Percentiles rank a stretch among this genome's conserved stretches.
Evolutionary conservation across 2,888 invertebrate species (phyloP).

Genomic region (Gryllus longicercus): DNA sequence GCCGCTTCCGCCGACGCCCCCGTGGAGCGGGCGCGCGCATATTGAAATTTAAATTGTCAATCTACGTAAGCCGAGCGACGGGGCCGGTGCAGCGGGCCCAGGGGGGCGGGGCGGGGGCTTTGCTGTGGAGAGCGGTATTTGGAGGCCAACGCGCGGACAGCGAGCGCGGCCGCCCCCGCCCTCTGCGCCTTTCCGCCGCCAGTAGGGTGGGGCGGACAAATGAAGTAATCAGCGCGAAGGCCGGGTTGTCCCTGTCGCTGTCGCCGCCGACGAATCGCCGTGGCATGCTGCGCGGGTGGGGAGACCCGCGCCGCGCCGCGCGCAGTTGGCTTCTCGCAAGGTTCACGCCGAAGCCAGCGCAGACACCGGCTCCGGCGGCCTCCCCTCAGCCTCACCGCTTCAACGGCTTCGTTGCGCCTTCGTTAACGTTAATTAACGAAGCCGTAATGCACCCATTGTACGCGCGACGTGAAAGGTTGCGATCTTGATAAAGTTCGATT

Average conservation of each 20-base stretch:
- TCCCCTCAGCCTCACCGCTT: no score
- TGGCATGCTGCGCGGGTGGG: no score
- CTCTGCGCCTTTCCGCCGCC: neutral
- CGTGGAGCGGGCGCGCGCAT: neutral
- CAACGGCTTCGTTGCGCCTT: no score
- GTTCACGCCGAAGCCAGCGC: no score
- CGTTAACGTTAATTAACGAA: no score
- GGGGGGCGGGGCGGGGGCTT: neutral
- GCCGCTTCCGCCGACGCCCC: neutral
- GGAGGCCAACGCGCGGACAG: neutral
- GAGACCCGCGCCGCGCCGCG: no score
- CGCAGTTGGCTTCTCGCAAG: no score
- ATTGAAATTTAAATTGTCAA: constrained; percentile 17
- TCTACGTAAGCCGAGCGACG: constrained; percentile 17
- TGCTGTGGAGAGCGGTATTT: neutral
- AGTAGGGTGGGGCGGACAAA: neutral
- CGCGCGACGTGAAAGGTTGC: no score
- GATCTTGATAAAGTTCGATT: no score
- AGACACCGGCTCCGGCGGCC: no score
- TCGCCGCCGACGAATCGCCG: no score
- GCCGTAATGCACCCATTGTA: no score
- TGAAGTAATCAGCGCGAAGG: neutral
- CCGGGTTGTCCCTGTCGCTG: neutral
- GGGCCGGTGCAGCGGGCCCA: neutral
- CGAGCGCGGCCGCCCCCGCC: neutral